Evolutionary conservation across 2,797 vertebrate genomes (phyloP).

Genomic region (Xenops minutus): DNA sequence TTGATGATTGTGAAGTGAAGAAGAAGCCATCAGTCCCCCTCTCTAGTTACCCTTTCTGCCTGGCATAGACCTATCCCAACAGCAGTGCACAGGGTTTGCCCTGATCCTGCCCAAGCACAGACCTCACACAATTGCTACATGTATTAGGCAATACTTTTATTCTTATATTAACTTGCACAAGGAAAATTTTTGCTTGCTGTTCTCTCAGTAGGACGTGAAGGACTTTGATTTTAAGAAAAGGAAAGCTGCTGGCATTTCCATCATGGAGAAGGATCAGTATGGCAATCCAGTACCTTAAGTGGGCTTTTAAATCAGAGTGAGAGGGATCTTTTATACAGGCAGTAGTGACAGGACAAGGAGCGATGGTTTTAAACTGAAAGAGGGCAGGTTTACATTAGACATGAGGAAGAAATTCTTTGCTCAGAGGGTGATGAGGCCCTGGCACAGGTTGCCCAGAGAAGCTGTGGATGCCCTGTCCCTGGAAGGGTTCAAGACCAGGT

Average conservation of each 20-base stretch:
- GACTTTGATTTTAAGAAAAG: not conserved
- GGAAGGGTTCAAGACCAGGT: not conserved
- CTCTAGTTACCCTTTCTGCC: not conserved
- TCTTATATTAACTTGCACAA: not conserved
- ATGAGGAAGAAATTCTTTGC: not conserved
- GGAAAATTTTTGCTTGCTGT: not conserved
- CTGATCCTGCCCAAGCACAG: not conserved
- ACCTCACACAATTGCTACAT: not conserved
- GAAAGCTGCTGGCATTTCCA: not conserved
- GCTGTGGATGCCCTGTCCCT: not conserved
- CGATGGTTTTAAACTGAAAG: not conserved
- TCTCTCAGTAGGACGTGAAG: not conserved
- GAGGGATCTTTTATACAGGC: not conserved
- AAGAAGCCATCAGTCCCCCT: not conserved
- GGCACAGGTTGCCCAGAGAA: not conserved
- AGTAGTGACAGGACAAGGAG: not conserved
- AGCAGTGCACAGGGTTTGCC: not conserved
- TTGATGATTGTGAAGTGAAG: not conserved
- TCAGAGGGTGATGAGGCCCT: not conserved
- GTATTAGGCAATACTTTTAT: fast-evolving
- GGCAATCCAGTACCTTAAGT: not conserved
- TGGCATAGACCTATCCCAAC: not conserved
- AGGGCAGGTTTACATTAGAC: not conserved
- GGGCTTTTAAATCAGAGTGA: not conserved
- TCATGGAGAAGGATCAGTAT: not conserved